Evolutionary conservation across 2,113 vertebrate genomes (phyloP).

Genomic region (Puffinus mauretanicus): DNA sequence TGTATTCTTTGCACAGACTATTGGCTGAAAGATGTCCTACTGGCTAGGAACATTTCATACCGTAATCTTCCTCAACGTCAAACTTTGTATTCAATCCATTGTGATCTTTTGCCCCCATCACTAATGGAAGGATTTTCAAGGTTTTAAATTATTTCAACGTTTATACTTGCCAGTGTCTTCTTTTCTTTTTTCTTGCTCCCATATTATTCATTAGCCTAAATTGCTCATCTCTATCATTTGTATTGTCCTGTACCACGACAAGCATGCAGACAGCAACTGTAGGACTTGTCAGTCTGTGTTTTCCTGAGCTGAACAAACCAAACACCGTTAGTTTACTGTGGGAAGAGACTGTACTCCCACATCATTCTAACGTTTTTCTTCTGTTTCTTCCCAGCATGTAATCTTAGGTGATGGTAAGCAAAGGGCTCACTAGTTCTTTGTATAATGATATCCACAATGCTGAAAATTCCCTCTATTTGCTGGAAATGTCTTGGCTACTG

Average conservation of each 20-base stretch:
- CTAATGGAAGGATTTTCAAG: background rate
- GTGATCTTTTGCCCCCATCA: background rate
- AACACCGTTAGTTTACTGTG: background rate
- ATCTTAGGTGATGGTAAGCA: background rate
- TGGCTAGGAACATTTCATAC: background rate
- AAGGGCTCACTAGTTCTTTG: background rate
- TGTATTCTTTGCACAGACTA: background rate
- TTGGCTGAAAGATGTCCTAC: background rate
- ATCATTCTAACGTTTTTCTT: background rate
- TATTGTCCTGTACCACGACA: background rate
- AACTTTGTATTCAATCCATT: background rate
- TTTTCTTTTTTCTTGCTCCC: background rate
- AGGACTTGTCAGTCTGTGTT: background rate
- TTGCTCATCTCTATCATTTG: background rate
- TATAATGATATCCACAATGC: fast-evolving
- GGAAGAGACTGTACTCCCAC: background rate
- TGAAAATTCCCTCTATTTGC: background rate
- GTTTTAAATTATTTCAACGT: background rate
- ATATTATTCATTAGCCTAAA: background rate
- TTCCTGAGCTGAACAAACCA: background rate
- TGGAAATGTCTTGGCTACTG: background rate
- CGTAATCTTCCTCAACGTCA: background rate
- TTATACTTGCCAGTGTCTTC: background rate
- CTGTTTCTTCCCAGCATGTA: background rate
- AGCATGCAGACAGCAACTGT: background rate